A percentile compares a stretch with the other conserved stretches of the same genome.
phyloP scores from a whole-genome alignment of 2,888 invertebrate genomes.

The Elmis aenea region DNA sequence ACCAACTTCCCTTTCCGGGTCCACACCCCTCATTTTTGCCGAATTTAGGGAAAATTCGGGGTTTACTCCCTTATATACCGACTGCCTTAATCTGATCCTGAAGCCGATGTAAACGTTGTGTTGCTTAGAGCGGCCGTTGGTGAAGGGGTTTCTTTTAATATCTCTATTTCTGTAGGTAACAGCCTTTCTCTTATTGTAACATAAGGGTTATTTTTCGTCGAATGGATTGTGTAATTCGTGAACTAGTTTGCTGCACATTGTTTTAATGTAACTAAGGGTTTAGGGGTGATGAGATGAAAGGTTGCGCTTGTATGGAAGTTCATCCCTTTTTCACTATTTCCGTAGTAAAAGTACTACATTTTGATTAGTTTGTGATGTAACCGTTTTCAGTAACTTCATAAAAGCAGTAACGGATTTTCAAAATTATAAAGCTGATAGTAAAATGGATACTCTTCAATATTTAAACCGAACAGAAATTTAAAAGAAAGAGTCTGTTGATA shows the following conservation, averaged over 20 bases:
- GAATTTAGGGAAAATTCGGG: slow-evolving; percentile 42
- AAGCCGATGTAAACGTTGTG: slow-evolving; percentile 11
- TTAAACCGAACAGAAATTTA: too few relatives aligned
- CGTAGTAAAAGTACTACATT: too few relatives aligned
- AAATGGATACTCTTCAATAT: too few relatives aligned
- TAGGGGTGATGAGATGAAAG: slow-evolving; percentile 14
- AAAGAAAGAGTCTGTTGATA: too few relatives aligned
- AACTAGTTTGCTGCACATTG: slow-evolving; percentile 18
- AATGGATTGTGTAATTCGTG: slow-evolving; percentile 7
- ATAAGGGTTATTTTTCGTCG: slow-evolving; percentile 10
- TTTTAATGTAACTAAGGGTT: slow-evolving; percentile 17
- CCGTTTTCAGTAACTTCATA: too few relatives aligned
- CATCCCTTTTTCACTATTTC: slow-evolving; percentile 15
- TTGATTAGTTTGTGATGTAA: too few relatives aligned
- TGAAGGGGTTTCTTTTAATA: slow-evolving; percentile 14
- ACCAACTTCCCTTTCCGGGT: slow-evolving; percentile 41
- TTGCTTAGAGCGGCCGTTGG: slow-evolving; percentile 9
- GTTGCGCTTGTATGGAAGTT: slow-evolving; percentile 17
- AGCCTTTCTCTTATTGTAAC: slow-evolving; percentile 4
- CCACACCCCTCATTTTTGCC: slow-evolving; percentile 30
- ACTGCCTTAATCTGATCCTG: slow-evolving; percentile 15
- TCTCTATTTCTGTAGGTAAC: slow-evolving; percentile 8
- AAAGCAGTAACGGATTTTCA: too few relatives aligned
- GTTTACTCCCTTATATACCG: slow-evolving; percentile 29
- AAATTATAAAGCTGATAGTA: too few relatives aligned